Evolutionary conservation across 2,113 vertebrate genomes (phyloP).

Genomic region (Falcunculus frontatus): DNA sequence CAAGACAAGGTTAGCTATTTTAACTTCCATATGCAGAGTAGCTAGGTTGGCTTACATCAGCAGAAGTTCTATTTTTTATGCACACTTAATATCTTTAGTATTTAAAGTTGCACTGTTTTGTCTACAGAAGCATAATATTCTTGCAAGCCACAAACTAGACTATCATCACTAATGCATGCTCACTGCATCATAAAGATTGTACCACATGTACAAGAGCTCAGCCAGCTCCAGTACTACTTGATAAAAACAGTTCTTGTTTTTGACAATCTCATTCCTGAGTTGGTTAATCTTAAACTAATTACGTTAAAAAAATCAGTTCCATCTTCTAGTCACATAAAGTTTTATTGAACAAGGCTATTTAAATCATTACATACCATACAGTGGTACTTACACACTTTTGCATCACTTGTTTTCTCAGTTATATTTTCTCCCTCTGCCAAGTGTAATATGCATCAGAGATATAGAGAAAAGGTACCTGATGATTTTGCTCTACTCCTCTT

Average conservation of each 20-base stretch:
- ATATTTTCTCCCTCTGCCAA: neutral
- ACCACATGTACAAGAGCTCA: no score
- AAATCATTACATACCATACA: neutral
- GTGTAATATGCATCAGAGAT: neutral
- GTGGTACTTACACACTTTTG: neutral
- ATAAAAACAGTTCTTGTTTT: no score
- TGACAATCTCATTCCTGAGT: neutral
- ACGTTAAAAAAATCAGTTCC: neutral
- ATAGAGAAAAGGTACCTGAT: constrained; percentile 79
- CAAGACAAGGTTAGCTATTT: neutral
- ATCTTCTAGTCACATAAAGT: neutral
- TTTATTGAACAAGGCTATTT: neutral
- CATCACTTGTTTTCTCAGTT: neutral
- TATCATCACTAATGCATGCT: neutral
- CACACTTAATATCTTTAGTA: neutral
- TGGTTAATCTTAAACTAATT: neutral
- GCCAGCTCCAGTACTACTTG: no score
- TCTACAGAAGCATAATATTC: neutral
- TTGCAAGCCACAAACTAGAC: neutral
- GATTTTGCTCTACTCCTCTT: constrained; percentile 96
- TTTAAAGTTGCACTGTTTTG: neutral
- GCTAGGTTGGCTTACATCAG: neutral
- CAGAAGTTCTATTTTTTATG: neutral
- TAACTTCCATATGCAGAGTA: neutral
- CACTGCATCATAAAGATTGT: neutral